Base-by-base conservation (phyloP, 2,797 vertebrate genomes). In the Danio albolineatus region DNA sequence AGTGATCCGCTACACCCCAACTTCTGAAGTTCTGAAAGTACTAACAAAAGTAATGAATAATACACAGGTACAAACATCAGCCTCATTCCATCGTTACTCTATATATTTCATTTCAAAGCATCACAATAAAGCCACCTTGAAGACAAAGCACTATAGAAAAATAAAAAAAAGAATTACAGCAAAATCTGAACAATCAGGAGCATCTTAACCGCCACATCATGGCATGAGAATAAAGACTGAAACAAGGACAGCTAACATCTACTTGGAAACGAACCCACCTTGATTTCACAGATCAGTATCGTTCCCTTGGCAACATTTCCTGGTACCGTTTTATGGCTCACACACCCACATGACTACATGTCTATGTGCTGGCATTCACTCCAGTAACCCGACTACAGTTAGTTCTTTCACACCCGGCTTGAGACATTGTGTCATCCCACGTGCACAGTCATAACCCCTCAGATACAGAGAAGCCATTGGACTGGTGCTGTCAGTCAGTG, bases 241-340 rank as follows among this genome's bases (percentile, higher is more conserved):
- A 85, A 85, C 74, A 82, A 43, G 5, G n/a, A 56, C 61, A 44
- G 81, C 60, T 82, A 85, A 86, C 80, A 84, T 44, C n/a, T 9
- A 43, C 12, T 48, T 28, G 56, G 65, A 54, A 36, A 17, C 10
- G 16, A 38, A 28, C 16, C 74, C 28, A 65, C 57, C 10, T 7
- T n/a, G 7, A 9, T 12, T n/a, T 14, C 7, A 2, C 28, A 51
- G 41, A 41, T 54, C 43, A 38, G 0, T 41, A 28, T 19, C 1
- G 44, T 59, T 65, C 28, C 46, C 66, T 57, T 39, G 10, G 41
- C 21, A 71, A 13, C 66, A 38, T 48, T 19, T 67, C 43, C 53
- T n/a, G 9, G 36, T 36, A 51, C 14, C 1, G 28, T 44, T 21
- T 74, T 44, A 12, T 28, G 59, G 5, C 8, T 7, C 54, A 46